Conservation (phyloP, 2,113 vertebrate genomes). For the Boulengeromyrus knoepffleri region DNA sequence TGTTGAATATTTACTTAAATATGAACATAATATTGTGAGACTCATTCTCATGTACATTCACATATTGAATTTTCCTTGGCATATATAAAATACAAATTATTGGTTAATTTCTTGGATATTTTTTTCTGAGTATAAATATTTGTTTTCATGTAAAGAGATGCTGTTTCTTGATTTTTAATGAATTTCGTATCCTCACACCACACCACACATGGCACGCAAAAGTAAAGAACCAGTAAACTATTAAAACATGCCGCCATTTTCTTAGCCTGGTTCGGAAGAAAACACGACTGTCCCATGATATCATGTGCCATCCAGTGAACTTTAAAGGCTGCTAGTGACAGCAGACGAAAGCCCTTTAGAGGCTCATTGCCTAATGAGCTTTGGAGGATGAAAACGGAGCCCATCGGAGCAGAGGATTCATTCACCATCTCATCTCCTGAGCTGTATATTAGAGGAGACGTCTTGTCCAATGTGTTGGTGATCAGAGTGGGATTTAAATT, state of each 20-base stretch:
- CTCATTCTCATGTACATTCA: neutral
- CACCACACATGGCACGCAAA: neutral
- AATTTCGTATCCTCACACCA: neutral
- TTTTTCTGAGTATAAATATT: neutral
- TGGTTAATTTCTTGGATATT: neutral
- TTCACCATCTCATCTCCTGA: conserved; percentile 41
- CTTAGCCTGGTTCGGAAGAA: neutral
- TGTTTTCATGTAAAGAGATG: neutral
- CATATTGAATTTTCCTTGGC: neutral
- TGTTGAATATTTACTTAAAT: neutral
- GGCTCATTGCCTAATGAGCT: neutral
- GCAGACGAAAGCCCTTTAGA: neutral
- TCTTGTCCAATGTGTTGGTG: conserved; percentile 50
- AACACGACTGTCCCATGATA: neutral
- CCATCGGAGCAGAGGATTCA: conserved; percentile 44
- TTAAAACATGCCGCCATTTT: neutral
- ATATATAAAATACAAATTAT: neutral
- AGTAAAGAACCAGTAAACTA: neutral
- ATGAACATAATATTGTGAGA: neutral
- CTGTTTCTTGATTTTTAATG: neutral
- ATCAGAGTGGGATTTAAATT: conserved; percentile 52
- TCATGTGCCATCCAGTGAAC: neutral
- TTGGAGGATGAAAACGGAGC: neutral
- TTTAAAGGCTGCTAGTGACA: neutral
- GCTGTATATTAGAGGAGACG: conserved; percentile 42